A percentile compares a stretch with the other conserved stretches of the same genome.
Conservation (phyloP, 2,888 invertebrate genomes). For the Tricholauxania praeusta region DNA sequence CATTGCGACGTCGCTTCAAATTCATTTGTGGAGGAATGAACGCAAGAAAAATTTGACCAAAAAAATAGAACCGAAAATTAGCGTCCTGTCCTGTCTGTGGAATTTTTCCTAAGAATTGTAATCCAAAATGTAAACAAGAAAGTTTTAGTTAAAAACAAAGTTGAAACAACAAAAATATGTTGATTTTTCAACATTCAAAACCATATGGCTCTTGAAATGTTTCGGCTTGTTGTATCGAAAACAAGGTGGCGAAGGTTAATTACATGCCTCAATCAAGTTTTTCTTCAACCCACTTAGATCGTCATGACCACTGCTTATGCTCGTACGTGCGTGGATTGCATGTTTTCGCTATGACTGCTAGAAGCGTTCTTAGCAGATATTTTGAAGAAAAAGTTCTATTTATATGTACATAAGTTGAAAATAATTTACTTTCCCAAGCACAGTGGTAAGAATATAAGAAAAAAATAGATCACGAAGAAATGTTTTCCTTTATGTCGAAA, state of each 20-base stretch:
- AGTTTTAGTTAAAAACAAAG: background rate
- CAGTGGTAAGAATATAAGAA: background rate
- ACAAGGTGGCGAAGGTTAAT: slow-evolving; percentile 29
- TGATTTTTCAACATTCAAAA: background rate
- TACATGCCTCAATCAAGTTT: slow-evolving; percentile 4
- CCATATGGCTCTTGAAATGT: too few species aligned
- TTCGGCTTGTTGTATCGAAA: background rate
- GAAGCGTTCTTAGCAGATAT: too few species aligned
- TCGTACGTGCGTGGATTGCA: background rate
- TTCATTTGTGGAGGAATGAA: background rate
- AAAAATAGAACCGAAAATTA: background rate
- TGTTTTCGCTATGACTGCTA: background rate
- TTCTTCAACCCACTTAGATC: background rate
- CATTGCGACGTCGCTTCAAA: background rate
- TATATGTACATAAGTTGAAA: slow-evolving; percentile 3
- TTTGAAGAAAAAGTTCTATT: background rate
- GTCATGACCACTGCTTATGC: slow-evolving; percentile 2
- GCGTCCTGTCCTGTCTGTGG: background rate
- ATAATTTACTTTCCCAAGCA: background rate
- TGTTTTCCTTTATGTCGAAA: too few species aligned
- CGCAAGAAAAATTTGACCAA: background rate
- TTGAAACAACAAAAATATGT: slow-evolving; percentile 2
- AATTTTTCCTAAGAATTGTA: too few species aligned
- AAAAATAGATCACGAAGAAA: too few species aligned
- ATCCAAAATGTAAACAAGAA: too few species aligned